Conservation (phyloP, 2,797 vertebrate species). For the Cichlasoma orientale region DNA sequence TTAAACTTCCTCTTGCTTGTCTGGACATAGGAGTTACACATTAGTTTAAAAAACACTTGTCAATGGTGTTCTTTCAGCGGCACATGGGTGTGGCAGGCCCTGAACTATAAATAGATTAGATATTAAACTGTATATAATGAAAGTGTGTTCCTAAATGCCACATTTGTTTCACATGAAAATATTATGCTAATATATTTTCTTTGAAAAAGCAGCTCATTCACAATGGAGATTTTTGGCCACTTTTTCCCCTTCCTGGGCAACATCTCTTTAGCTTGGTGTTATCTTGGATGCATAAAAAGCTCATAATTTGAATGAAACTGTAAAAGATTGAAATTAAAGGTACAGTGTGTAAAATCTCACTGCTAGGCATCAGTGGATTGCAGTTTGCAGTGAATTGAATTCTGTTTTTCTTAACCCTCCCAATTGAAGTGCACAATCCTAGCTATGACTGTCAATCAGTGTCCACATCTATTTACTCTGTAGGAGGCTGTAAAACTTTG, state of each 20-base stretch:
- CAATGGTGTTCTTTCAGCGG: neutral
- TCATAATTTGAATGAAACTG: neutral
- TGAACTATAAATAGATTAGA: neutral
- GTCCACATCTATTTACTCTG: too few relatives aligned
- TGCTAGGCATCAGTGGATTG: too few relatives aligned
- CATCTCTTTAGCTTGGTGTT: neutral
- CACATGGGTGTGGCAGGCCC: neutral
- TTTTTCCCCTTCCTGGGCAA: neutral
- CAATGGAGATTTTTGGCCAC: neutral
- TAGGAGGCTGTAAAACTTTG: too few relatives aligned
- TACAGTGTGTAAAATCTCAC: too few relatives aligned
- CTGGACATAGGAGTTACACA: neutral
- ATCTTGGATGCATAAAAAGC: neutral
- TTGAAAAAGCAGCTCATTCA: neutral
- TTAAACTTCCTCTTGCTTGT: neutral
- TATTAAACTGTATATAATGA: neutral
- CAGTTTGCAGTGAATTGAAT: too few relatives aligned
- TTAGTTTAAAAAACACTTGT: neutral
- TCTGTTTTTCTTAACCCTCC: too few relatives aligned
- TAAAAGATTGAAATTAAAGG: neutral
- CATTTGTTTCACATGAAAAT: neutral
- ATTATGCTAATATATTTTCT: neutral
- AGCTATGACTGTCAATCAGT: too few relatives aligned
- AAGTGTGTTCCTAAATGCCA: neutral
- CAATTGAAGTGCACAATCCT: too few relatives aligned